These are phyloP conservation scores for Mesocricetus auratus DNA, from an alignment of 2,113 vertebrate species.

Conservation along the genomic window DNA sequence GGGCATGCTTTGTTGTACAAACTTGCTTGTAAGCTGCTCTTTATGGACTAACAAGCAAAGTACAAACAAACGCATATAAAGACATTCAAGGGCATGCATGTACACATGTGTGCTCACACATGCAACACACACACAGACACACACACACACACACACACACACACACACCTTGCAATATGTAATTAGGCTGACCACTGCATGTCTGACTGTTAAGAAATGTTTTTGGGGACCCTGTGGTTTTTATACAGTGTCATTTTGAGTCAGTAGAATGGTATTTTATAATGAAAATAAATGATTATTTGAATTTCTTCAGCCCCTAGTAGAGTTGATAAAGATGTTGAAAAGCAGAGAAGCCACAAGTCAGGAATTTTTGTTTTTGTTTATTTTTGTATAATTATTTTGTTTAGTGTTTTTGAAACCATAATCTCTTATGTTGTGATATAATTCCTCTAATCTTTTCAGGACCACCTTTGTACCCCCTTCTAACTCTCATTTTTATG, in stretches of 20 bases:
- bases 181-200: neutral
- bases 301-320: neutral
- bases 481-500: slow-evolving; percentile 11
- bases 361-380: neutral
- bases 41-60: neutral
- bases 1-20: neutral
- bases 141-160: neutral
- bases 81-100: too few relatives aligned
- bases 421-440: neutral
- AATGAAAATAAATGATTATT: neutral
- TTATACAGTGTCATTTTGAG: neutral
- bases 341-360: neutral
- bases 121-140: too few relatives aligned
- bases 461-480: neutral
- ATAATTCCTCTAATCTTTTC: neutral
- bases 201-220: neutral
- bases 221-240: neutral
- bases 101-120: too few relatives aligned
- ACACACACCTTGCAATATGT: neutral
- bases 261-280: neutral
- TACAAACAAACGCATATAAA: neutral
- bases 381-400: neutral
- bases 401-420: neutral
- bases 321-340: neutral
- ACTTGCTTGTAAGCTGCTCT: neutral